Conservation (phyloP, 2,113 vertebrate genomes). For the Erythrocercus mccallii region DNA sequence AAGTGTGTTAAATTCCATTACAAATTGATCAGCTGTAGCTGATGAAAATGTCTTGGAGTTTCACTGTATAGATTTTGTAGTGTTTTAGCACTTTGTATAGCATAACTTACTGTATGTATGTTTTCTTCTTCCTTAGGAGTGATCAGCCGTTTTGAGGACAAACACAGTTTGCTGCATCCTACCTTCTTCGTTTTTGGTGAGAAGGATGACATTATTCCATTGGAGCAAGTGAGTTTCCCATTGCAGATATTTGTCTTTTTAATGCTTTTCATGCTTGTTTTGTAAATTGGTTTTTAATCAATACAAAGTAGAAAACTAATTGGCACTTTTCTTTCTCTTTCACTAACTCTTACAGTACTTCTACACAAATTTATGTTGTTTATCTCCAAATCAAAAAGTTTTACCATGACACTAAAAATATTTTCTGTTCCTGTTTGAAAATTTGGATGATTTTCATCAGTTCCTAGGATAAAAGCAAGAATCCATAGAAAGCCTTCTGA, state of each 20-base stretch:
- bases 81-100: background rate
- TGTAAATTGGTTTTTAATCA: background rate
- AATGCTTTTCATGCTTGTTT: background rate
- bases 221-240: constrained; percentile 77
- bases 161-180: constrained; percentile 77
- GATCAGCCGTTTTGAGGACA: constrained; percentile 72
- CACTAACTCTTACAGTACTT: background rate
- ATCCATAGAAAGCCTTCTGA: background rate
- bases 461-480: background rate
- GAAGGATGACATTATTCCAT: constrained; percentile 78
- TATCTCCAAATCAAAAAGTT: background rate
- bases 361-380: background rate
- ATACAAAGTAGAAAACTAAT: background rate
- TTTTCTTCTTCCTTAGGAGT: constrained; percentile 74
- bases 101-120: background rate
- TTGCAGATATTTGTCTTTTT: background rate
- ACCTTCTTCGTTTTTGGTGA: constrained; percentile 91
- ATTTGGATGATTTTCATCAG: background rate
- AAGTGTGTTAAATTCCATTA: background rate
- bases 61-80: background rate
- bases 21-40: background rate
- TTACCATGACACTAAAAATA: background rate
- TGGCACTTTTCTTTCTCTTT: background rate
- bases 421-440: background rate
- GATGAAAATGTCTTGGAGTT: background rate